Evolutionary conservation across 2,797 vertebrate genomes (phyloP).

Genomic region (Pipistrellus pipistrellus): DNA sequence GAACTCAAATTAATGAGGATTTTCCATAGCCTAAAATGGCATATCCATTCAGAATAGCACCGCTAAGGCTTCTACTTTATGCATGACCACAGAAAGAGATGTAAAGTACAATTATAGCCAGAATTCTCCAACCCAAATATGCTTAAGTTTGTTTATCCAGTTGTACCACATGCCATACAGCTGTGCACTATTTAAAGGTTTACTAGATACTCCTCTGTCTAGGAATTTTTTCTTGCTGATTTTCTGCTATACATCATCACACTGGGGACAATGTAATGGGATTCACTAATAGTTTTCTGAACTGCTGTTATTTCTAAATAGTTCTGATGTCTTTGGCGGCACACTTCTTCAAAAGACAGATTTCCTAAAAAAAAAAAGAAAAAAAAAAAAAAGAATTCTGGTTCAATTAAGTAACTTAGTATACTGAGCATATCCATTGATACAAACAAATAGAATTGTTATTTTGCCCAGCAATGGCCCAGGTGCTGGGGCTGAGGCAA

Average conservation of each 20-base stretch:
- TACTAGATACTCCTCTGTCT: constrained; percentile 61
- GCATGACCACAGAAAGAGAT: constrained; percentile 27
- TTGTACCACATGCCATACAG: constrained; percentile 52
- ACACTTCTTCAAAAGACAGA: constrained; percentile 62
- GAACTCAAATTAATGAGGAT: constrained; percentile 40
- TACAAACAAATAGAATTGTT: constrained; percentile 33
- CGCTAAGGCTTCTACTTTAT: constrained; percentile 32
- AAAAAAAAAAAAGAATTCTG: constrained; percentile 61
- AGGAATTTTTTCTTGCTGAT: constrained; percentile 68
- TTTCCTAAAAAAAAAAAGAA: constrained; percentile 40
- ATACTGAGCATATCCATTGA: constrained; percentile 11
- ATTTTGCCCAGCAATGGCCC: background rate
- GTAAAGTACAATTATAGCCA: constrained; percentile 37
- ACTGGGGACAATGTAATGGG: constrained; percentile 12
- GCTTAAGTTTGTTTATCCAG: constrained; percentile 72
- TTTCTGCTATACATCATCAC: constrained; percentile 63
- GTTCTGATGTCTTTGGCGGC: constrained; percentile 29
- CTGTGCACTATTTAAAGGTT: constrained; percentile 68
- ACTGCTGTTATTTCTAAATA: constrained; percentile 56
- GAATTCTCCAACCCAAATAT: constrained; percentile 51
- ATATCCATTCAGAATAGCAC: background rate
- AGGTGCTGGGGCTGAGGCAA: background rate
- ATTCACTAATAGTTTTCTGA: constrained; percentile 60
- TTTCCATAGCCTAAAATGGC: constrained; percentile 18
- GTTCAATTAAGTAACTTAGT: constrained; percentile 45